phyloP scores from a whole-genome alignment of 2,113 vertebrate genomes.

The Callopanchax toddi region DNA sequence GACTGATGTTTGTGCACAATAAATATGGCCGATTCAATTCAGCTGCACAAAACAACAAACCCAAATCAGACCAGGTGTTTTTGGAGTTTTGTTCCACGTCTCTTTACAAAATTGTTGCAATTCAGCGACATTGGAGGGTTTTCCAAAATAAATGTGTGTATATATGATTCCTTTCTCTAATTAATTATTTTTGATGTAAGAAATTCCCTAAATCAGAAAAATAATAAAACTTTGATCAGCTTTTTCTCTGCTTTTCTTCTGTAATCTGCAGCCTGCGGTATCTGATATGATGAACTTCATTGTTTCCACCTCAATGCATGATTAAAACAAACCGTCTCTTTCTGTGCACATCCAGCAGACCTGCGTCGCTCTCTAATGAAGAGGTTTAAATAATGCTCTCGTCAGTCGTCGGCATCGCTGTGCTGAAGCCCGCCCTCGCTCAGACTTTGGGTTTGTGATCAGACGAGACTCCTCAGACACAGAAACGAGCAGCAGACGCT shows the following conservation, averaged over 20 bases:
- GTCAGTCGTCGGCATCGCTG: constrained; percentile 9
- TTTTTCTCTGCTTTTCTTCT: constrained; percentile 12
- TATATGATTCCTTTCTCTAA: no score
- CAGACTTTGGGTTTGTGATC: constrained; percentile 18
- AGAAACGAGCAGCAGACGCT: constrained; percentile 21
- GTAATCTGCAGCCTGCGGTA: constrained; percentile 7
- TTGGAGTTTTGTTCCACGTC: no score
- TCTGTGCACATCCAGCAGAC: constrained; percentile 13
- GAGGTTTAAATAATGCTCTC: constrained; percentile 52
- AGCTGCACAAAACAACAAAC: no score
- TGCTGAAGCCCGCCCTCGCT: neutral
- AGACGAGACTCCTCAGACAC: constrained; percentile 30
- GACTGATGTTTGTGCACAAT: no score
- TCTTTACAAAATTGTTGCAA: no score
- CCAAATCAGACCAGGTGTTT: no score
- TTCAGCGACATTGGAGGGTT: no score
- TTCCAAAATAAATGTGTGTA: no score
- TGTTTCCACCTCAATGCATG: constrained; percentile 1
- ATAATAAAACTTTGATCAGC: neutral
- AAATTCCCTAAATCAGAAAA: constrained; percentile 19
- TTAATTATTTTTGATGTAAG: constrained; percentile 16
- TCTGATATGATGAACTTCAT: constrained; percentile 10
- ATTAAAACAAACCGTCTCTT: constrained; percentile 12
- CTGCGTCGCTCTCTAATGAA: constrained; percentile 9
- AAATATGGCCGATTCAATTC: no score